Evolutionary conservation across 2,888 invertebrate species (phyloP).

Genomic region (Galerucella pusilla): DNA sequence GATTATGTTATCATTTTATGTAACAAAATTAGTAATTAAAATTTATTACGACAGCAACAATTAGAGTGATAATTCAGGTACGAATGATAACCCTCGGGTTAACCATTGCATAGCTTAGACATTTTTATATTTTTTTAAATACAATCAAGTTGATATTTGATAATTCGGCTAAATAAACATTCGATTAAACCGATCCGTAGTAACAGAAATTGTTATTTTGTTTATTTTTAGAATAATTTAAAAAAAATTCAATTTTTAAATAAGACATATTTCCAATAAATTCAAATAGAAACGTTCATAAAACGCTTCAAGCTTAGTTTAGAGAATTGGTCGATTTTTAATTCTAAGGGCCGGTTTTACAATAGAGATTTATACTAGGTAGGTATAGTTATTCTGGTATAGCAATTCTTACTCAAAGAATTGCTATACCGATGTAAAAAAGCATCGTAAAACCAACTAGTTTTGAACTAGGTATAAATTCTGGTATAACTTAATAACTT

Average conservation of each 20-base stretch:
- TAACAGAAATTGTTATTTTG: background rate
- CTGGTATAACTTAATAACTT: too few relatives aligned
- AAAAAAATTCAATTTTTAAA: background rate
- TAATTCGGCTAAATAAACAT: background rate
- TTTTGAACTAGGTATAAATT: too few relatives aligned
- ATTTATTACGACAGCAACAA: background rate
- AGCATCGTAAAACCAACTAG: too few relatives aligned
- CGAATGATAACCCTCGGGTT: background rate
- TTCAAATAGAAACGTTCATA: too few relatives aligned
- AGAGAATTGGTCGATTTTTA: too few relatives aligned
- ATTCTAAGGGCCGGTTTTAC: too few relatives aligned
- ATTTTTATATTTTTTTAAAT: background rate
- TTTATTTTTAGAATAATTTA: background rate
- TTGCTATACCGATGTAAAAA: too few relatives aligned
- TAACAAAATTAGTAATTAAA: background rate
- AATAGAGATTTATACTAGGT: too few relatives aligned
- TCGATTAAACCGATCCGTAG: background rate
- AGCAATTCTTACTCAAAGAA: too few relatives aligned
- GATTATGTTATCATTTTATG: too few relatives aligned
- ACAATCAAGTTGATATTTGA: background rate
- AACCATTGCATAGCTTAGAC: background rate
- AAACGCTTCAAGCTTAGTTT: too few relatives aligned
- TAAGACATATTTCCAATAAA: background rate
- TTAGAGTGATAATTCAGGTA: constrained; percentile 10
- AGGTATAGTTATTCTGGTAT: too few relatives aligned